A percentile compares a stretch with the other conserved stretches of the same genome.
Evolutionary conservation across 2,888 invertebrate genomes (phyloP).

Genomic region (Drosophila niveifrons): DNA sequence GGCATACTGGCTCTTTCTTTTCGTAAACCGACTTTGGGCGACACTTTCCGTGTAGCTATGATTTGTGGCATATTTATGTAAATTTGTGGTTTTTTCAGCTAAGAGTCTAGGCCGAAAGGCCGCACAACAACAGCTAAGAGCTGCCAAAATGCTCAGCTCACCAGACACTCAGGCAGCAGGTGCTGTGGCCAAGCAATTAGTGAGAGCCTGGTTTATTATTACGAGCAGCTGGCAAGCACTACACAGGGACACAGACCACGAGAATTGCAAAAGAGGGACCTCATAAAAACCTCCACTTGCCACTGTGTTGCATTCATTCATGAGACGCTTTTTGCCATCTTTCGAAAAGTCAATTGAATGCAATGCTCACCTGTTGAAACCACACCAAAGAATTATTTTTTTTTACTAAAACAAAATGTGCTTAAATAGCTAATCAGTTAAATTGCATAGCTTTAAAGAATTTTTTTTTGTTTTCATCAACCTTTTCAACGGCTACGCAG

Average conservation of each 20-base stretch:
- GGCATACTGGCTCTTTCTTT: neutral
- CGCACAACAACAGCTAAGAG: slow-evolving; percentile 4
- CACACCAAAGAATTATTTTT: neutral
- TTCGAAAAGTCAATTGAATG: slow-evolving; percentile 12
- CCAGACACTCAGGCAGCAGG: slow-evolving; percentile 56
- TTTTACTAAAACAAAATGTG: neutral
- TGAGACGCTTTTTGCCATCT: slow-evolving; percentile 1
- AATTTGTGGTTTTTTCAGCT: slow-evolving; percentile 76
- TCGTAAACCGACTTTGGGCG: slow-evolving; percentile 35
- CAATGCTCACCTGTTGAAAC: neutral
- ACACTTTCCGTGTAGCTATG: slow-evolving; percentile 67
- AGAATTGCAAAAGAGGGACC: slow-evolving; percentile 6
- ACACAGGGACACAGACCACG: neutral
- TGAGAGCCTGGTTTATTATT: slow-evolving; percentile 57
- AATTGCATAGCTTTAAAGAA: neutral
- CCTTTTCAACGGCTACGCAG: too few species aligned
- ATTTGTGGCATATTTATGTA: slow-evolving; percentile 83
- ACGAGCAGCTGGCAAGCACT: slow-evolving; percentile 33
- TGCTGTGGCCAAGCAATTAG: slow-evolving; percentile 79
- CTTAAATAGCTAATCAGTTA: neutral
- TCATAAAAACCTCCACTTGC: slow-evolving; percentile 1
- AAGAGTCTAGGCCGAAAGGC: slow-evolving; percentile 41
- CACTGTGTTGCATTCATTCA: slow-evolving; percentile 23
- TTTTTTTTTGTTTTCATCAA: neutral
- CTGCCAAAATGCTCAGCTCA: slow-evolving; percentile 17